phyloP scores from a whole-genome alignment of 2,888 invertebrate genomes.

The Eilema griseolum region DNA sequence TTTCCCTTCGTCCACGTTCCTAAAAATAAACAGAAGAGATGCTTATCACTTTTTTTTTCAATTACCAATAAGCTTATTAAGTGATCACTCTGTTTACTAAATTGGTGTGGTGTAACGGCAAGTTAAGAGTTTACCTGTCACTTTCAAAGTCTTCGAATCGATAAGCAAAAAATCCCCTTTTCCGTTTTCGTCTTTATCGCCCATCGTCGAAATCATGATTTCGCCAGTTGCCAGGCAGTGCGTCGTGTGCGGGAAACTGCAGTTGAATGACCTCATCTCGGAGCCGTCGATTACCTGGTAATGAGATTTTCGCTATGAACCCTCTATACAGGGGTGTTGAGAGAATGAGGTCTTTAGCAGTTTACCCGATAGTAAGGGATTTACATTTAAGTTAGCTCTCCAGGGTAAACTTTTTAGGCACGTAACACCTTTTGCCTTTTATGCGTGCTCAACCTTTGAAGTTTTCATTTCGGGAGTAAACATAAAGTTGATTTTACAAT shows the following conservation, averaged over 20 bases:
- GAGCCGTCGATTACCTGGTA: constrained; percentile 92
- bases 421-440: constrained; percentile 29
- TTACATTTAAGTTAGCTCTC: constrained; percentile 50
- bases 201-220: constrained; percentile 98
- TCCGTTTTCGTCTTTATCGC: constrained; percentile 93
- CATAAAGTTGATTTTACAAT: not conserved
- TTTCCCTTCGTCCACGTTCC: constrained; percentile 92
- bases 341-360: constrained; percentile 54
- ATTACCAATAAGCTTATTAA: constrained; percentile 23
- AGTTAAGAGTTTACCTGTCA: constrained; percentile 87
- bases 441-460: not conserved
- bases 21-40: constrained; percentile 56
- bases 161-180: constrained; percentile 96
- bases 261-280: constrained; percentile 91
- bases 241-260: constrained; percentile 96
- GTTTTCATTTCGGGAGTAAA: not conserved
- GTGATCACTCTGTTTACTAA: constrained; percentile 36
- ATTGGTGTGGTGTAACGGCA: constrained; percentile 43
- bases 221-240: constrained; percentile 97
- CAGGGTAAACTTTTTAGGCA: constrained; percentile 30
- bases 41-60: constrained; percentile 27
- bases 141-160: constrained; percentile 92
- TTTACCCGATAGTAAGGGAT: constrained; percentile 49
- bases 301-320: constrained; percentile 74
- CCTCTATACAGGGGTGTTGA: constrained; percentile 56